Conservation (phyloP, 2,888 invertebrate genomes). For the Ormyrus labotus region DNA sequence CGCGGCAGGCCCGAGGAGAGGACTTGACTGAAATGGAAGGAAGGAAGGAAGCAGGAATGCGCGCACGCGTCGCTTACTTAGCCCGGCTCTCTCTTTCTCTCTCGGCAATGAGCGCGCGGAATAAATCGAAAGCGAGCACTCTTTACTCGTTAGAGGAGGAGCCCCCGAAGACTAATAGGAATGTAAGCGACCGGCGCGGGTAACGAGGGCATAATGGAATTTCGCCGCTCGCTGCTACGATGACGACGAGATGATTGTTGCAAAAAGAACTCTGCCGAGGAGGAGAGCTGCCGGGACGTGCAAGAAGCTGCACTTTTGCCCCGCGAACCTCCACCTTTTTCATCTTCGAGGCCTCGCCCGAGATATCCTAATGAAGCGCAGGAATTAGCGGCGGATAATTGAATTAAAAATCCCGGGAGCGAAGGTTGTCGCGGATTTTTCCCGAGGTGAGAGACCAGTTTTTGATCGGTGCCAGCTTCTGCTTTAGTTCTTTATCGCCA, state of each 20-base stretch:
- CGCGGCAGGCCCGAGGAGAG: neutral
- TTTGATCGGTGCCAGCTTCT: no score
- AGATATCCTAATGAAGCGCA: neutral
- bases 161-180: constrained; percentile 9
- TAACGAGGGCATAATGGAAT: constrained; percentile 36
- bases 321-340: neutral
- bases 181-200: constrained; percentile 13
- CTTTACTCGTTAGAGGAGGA: constrained; percentile 34
- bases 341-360: neutral
- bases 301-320: neutral
- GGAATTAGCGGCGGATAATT: neutral
- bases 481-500: no score
- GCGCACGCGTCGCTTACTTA: constrained; percentile 13
- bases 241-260: constrained; percentile 20
- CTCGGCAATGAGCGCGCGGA: neutral
- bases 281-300: neutral
- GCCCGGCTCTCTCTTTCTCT: neutral
- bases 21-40: neutral
- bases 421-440: neutral
- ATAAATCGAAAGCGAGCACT: constrained; percentile 7
- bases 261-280: constrained; percentile 11
- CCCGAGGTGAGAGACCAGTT: no score
- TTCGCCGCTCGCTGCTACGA: neutral
- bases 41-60: constrained; percentile 12
- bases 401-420: neutral